Percentiles rank a stretch among this genome's conserved stretches.
phyloP scores from a whole-genome alignment of 2,888 invertebrate genomes.

The Erannis defoliaria region DNA sequence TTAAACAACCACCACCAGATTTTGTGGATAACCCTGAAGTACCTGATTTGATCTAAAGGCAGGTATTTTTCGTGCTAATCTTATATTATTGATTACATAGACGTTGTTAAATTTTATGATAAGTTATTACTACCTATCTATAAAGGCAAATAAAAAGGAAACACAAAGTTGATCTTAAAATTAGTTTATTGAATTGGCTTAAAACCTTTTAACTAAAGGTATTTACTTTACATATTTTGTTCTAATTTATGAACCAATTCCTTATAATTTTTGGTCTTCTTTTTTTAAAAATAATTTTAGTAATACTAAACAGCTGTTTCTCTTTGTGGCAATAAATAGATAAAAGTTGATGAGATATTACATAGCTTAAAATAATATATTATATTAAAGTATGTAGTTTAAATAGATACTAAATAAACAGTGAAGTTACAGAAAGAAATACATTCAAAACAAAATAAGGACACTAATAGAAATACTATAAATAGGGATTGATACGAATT shows the following conservation, averaged over 20 bases:
- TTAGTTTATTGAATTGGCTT: conserved; percentile 6
- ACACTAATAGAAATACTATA: not conserved
- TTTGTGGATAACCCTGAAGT: conserved; percentile 88
- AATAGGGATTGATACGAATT: not conserved
- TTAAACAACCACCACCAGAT: conserved; percentile 71
- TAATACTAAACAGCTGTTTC: not conserved
- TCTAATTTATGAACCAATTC: conserved; percentile 1
- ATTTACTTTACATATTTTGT: conserved; percentile 7
- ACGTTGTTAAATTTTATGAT: not conserved
- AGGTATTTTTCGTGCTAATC: not conserved
- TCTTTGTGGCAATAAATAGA: not conserved
- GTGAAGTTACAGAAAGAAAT: too few relatives aligned
- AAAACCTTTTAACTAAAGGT: not conserved
- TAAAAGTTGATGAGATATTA: conserved; percentile 3
- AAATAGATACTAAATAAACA: not conserved
- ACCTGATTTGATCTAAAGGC: conserved; percentile 87
- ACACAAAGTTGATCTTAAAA: not conserved
- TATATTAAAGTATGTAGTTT: not conserved
- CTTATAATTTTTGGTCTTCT: not conserved
- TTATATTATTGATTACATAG: not conserved
- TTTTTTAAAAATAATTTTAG: conserved; percentile 1
- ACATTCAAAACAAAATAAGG: not conserved
- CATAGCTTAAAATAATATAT: not conserved
- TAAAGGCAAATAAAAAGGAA: not conserved
- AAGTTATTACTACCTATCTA: not conserved